Percentiles rank a stretch among this genome's conserved stretches.
Conservation (phyloP, 2,888 invertebrate species). For the Lithophane socia region DNA sequence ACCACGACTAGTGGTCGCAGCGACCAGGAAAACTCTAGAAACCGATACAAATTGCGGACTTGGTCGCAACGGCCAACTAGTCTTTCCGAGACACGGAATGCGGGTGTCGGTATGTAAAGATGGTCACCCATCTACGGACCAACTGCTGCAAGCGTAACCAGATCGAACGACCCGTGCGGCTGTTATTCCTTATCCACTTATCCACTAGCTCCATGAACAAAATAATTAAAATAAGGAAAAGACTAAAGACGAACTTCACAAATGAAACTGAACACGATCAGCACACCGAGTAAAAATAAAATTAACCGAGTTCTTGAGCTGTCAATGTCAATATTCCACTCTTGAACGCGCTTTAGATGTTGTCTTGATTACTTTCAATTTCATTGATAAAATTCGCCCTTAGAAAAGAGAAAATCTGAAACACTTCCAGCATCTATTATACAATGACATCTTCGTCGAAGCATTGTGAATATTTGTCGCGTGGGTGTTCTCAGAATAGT, state of each 20-base stretch:
- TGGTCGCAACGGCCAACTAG: too few relatives aligned
- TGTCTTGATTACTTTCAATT: neutral
- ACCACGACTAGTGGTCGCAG: too few relatives aligned
- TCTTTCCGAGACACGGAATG: too few relatives aligned
- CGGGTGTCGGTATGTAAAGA: too few relatives aligned
- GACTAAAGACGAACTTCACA: neutral
- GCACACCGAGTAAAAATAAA: too few relatives aligned
- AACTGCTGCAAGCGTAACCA: neutral
- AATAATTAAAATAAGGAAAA: neutral
- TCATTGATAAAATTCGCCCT: neutral
- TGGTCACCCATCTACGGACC: neutral
- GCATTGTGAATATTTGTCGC: constrained; percentile 67
- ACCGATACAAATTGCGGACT: too few relatives aligned
- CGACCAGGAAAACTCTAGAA: too few relatives aligned
- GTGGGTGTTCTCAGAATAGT: constrained; percentile 59
- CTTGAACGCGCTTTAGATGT: neutral
- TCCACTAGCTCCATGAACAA: neutral
- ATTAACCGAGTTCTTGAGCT: neutral
- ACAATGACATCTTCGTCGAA: constrained; percentile 50
- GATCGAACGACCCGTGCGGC: neutral
- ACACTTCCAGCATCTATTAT: constrained; percentile 39
- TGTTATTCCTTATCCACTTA: neutral
- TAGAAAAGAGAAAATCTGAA: neutral
- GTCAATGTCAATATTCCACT: neutral
- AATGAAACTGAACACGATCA: neutral